Evolutionary conservation across 2,888 invertebrate species (phyloP), one percentile per base, ranked within the genome.

Genomic region (Sminthurides aquaticus): DNA sequence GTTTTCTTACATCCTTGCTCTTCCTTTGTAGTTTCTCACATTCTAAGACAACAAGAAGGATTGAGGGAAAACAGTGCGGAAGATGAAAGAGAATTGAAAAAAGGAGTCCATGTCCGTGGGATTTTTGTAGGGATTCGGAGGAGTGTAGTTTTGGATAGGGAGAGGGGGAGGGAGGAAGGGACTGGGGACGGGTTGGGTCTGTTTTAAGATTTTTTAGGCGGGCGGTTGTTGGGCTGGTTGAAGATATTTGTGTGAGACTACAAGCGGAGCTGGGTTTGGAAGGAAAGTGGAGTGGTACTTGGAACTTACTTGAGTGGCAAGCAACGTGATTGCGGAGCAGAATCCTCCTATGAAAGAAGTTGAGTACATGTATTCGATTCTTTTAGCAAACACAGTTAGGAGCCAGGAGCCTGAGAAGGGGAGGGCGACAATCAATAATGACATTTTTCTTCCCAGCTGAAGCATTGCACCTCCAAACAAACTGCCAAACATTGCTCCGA

Each of bases 331-430:
- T 18, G 88, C 87, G 75, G 87, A 86, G 79, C 89, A 89, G 76
- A 89, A 86, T 0, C 93, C 94, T 55, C 90, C 91, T 65, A 91
- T 79, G 77, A 92, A 89, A 62, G 93, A 88, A 0, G 91, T 90
- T 74, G 87, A 82, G 79, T 89, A 90, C 83, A 93, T 87, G 80
- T 89, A 84, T 75, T 87, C 84, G 8, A 90, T 87, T 55, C 87
- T 86, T 49, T 85, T 86, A 18, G 90, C 88, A 67, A 88, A 83
- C 1, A 88, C 87, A 0, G 92, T 91, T 29, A 89, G 81, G 61
- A 90, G 80, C 91, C 92, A 94, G 64, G 90, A 88, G 1, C 86
- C 81, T 57, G 88, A 87, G 78, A 90, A 84, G 0, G 90, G 90
- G 1, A 87, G 82, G 1, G 89, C 87, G 2, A 88, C 86, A 22